phyloP scores from a whole-genome alignment of 2,113 vertebrate species.

The Tauraco erythrolophus region DNA sequence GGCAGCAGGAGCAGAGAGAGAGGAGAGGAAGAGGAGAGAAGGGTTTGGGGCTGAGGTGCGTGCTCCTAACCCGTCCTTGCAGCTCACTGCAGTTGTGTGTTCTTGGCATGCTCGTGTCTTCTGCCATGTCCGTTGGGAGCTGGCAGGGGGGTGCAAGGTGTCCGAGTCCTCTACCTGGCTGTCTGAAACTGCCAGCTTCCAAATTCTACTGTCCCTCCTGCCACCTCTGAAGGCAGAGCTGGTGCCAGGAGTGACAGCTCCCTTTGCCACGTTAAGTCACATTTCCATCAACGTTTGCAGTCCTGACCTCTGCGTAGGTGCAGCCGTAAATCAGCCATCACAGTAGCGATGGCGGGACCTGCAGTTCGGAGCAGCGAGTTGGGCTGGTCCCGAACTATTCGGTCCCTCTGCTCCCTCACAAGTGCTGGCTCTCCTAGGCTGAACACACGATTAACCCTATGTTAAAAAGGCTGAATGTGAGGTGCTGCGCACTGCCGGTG shows the following conservation, averaged over 20 bases:
- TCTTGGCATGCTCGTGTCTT: accelerated
- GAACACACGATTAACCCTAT: neutral
- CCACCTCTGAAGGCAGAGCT: neutral
- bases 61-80: neutral
- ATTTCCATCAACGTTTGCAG: accelerated
- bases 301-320: neutral
- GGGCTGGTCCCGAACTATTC: neutral
- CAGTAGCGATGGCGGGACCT: accelerated
- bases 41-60: neutral
- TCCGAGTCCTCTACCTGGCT: neutral
- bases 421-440: neutral
- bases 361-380: neutral
- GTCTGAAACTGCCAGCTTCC: neutral
- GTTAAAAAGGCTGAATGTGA: neutral
- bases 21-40: neutral
- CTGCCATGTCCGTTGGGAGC: accelerated
- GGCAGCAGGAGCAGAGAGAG: neutral
- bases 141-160: neutral
- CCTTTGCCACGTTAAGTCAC: neutral
- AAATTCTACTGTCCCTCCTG: accelerated
- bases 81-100: accelerated
- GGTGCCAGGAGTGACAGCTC: neutral
- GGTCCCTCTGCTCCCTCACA: neutral
- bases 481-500: neutral
- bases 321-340: neutral